These are phyloP conservation scores for Alitta virens DNA, from an alignment of 2,888 invertebrate genomes.

Conservation along the genomic window DNA sequence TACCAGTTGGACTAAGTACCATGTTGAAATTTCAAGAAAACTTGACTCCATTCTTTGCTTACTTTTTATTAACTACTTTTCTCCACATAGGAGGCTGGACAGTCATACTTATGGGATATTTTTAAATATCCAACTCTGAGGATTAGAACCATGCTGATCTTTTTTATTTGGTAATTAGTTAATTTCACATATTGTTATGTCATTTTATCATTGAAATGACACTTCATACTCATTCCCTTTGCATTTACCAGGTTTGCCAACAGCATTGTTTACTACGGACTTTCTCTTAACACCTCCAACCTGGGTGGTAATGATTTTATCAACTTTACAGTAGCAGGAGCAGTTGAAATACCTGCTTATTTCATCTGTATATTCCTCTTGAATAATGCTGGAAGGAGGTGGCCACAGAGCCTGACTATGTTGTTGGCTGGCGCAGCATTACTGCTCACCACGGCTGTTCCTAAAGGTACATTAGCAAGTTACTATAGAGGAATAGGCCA, in stretches of 20 bases:
- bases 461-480: not conserved
- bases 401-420: conserved; percentile 6
- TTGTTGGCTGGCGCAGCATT: conserved; percentile 7
- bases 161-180: conserved; percentile 20
- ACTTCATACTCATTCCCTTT: not conserved
- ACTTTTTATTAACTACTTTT: no score
- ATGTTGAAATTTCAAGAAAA: no score
- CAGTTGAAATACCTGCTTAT: conserved; percentile 56
- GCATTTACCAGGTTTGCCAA: conserved; percentile 28
- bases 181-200: no score
- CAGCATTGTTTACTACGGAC: conserved; percentile 83
- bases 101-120: conserved; percentile 14
- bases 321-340: conserved; percentile 79
- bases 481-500: no score
- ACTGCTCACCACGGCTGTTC: conserved; percentile 3
- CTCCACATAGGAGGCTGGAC: not conserved
- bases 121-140: conserved; percentile 2
- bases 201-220: no score
- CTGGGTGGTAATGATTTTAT: conserved; percentile 78
- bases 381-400: not conserved
- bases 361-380: conserved; percentile 21
- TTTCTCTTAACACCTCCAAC: conserved; percentile 79
- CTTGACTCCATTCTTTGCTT: no score
- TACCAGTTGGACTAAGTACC: no score
- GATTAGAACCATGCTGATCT: conserved; percentile 13